Evolutionary conservation across 2,888 invertebrate species (phyloP).

Genomic region (Acutogordius australiensis): DNA sequence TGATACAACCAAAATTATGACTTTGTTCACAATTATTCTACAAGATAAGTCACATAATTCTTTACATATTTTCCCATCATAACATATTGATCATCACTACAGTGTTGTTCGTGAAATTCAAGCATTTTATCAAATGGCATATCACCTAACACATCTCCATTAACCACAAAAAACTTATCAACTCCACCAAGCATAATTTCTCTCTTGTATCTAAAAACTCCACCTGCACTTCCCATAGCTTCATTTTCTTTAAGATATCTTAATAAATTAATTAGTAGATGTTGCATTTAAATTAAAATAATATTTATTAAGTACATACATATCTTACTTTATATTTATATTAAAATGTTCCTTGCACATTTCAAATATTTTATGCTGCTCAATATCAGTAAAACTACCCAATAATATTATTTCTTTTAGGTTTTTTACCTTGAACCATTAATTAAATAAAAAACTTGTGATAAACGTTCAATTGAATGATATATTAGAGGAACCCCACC

Average conservation of each 20-base stretch:
- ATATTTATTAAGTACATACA: neutral
- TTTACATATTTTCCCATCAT: slow-evolving; percentile 43
- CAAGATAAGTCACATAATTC: neutral
- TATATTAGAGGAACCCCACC: slow-evolving; percentile 81
- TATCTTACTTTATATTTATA: slow-evolving; percentile 39
- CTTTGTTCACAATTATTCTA: neutral
- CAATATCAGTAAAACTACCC: slow-evolving; percentile 57
- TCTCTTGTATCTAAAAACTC: slow-evolving; percentile 79
- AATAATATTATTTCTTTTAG: slow-evolving; percentile 68
- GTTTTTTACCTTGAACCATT: slow-evolving; percentile 21
- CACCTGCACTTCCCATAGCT: slow-evolving; percentile 75
- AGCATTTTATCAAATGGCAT: slow-evolving; percentile 56
- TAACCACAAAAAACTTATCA: slow-evolving; percentile 63
- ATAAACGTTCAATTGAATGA: slow-evolving; percentile 78
- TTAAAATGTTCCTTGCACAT: slow-evolving; percentile 32
- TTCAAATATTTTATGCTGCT: slow-evolving; percentile 49
- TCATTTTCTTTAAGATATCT: slow-evolving; percentile 75
- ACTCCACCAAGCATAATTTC: slow-evolving; percentile 61
- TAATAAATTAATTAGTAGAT: slow-evolving; percentile 14
- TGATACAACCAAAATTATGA: slow-evolving; percentile 64
- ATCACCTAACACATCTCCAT: slow-evolving; percentile 88
- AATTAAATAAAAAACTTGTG: slow-evolving; percentile 19
- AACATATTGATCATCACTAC: slow-evolving; percentile 30
- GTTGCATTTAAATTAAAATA: slow-evolving; percentile 6
- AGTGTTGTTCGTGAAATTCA: slow-evolving; percentile 18